A percentile compares a stretch with the other conserved stretches of the same genome.
Evolutionary conservation across 2,113 vertebrate genomes (phyloP).

Genomic region (Grantiella picta): DNA sequence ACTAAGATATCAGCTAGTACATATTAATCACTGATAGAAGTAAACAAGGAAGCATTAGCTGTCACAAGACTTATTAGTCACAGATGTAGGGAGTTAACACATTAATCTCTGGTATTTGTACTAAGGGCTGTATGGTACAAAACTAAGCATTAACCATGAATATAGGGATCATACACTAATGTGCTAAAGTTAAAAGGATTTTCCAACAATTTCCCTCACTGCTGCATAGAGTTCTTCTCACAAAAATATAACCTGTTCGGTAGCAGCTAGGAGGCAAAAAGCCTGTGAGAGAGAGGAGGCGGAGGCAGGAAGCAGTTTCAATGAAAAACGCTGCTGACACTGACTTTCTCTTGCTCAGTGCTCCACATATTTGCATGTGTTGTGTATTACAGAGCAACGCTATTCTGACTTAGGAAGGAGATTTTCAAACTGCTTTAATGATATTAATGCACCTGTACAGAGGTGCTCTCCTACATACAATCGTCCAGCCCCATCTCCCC

Average conservation of each 20-base stretch:
- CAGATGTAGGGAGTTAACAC: background rate
- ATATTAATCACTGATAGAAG: background rate
- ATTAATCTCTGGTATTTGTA: background rate
- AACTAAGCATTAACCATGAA: background rate
- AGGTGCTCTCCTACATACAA: background rate
- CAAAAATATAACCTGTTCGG: background rate
- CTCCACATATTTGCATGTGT: background rate
- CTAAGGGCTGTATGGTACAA: background rate
- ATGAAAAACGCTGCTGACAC: rapidly evolving
- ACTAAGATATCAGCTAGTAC: background rate
- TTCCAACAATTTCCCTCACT: background rate
- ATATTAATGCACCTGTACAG: background rate
- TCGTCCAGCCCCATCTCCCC: rapidly evolving
- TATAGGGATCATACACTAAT: background rate
- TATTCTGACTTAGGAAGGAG: background rate
- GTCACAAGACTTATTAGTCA: background rate
- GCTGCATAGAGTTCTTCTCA: background rate
- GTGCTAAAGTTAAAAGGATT: background rate
- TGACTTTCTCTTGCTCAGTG: background rate
- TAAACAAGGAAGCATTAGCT: background rate
- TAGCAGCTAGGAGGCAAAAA: background rate
- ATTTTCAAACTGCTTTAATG: background rate
- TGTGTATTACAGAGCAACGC: background rate
- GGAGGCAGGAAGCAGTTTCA: background rate
- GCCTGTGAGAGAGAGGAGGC: background rate